Evolutionary conservation across 2,797 vertebrate species (phyloP).

Genomic region (Halcyon badia): DNA sequence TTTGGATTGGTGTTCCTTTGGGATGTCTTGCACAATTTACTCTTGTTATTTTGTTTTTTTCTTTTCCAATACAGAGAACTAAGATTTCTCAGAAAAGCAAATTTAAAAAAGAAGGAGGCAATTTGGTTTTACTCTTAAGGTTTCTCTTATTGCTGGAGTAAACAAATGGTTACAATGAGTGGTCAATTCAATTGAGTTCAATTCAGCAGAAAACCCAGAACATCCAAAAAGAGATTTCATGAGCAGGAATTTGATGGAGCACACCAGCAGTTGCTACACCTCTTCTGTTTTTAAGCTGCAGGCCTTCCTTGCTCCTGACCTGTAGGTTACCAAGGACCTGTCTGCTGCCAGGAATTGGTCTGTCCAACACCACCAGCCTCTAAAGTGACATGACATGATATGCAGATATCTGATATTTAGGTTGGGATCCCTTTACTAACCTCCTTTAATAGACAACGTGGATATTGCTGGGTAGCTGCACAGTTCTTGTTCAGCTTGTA

Average conservation of each 20-base stretch:
- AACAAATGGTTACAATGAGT: constrained; percentile 58
- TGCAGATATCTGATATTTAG: not conserved
- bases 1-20: not conserved
- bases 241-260: not conserved
- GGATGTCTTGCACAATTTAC: constrained; percentile 36
- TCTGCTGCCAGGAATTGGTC: not conserved
- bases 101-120: not conserved
- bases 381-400: not conserved
- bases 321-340: not conserved
- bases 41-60: not conserved
- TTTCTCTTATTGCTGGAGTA: constrained; percentile 61
- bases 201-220: constrained; percentile 73
- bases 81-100: constrained; percentile 62
- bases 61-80: constrained; percentile 47
- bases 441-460: accelerated
- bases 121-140: constrained; percentile 62
- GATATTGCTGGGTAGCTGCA: not conserved
- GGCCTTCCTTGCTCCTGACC: not conserved
- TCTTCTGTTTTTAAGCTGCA: not conserved
- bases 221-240: constrained; percentile 60
- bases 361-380: not conserved
- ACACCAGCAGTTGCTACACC: not conserved
- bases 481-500: not conserved
- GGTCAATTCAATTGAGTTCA: constrained; percentile 70
- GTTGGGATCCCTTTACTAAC: not conserved